Conservation (phyloP, 23 tunicate genomes). For the Halocynthia aurantium region DNA sequence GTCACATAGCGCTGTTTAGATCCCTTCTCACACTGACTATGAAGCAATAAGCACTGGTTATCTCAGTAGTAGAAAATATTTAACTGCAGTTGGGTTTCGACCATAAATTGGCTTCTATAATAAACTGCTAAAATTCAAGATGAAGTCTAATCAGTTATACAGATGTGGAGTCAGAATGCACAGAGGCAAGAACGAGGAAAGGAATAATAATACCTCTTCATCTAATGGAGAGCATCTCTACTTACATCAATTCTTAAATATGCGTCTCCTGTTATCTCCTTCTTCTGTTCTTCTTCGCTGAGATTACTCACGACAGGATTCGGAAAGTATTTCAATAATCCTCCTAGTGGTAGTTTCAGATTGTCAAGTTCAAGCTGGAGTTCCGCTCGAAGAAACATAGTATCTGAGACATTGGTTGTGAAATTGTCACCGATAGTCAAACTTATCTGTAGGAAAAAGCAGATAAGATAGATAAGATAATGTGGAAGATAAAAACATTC, state of each 20-base stretch:
- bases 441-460: neutral
- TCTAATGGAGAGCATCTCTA: neutral
- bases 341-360: neutral
- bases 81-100: no score
- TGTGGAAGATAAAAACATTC: neutral
- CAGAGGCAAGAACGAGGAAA: no score
- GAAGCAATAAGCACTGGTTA: no score
- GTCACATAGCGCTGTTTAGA: no score
- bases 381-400: neutral
- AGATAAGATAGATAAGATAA: neutral
- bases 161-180: no score
- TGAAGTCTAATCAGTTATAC: no score
- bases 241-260: neutral
- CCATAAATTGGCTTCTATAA: no score
- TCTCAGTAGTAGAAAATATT: no score
- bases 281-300: neutral
- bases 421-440: neutral
- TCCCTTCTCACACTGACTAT: no score
- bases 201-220: neutral
- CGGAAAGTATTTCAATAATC: slow-evolving; percentile 2
- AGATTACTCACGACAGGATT: slow-evolving; percentile 7
- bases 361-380: slow-evolving; percentile 5
- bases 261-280: neutral
- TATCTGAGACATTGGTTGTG: neutral
- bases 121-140: no score